Base-by-base conservation (phyloP, 1,140 invertebrate species). In the Chironomus striatipennis region DNA sequence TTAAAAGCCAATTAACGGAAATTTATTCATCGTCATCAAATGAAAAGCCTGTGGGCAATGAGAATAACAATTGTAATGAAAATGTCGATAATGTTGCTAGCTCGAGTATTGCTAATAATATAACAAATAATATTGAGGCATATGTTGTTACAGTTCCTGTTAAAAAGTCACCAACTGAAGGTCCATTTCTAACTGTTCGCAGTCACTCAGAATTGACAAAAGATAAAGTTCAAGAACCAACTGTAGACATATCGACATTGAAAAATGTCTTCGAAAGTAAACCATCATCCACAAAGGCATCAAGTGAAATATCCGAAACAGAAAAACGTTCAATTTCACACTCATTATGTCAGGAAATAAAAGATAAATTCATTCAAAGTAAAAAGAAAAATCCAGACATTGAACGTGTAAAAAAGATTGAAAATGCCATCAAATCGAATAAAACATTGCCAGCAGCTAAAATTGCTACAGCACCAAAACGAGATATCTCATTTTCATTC, bases 1-100 rank as follows among this genome's bases (percentile, higher is more conserved):
- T 95, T 43, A 93, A 93, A 80, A 88, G 87, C 78, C 93, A 94
- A 78, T 79, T 95, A 6, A 91, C 90, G 77, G 91, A 93, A 77
- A 94, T 95, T 65, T 95, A 94, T 76, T 89, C 90, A 42, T 89
- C 85, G 77, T 87, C 87, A 34, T 34, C 24, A 34, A 34, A 34
- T 34, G 24, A 34, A 34, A 34, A 34, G 24, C 24, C 24, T 5
- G 24, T 5, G 5, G 24, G 24, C 24, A 34, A 34, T 34, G 24
- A 34, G 2, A 34, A 34, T 34, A 5, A 34, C 1, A 34, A 34
- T 34, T n/a, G n/a, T 73, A 79, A 81, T 74, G 82, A 83, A 78
- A 70, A 70, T 20, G 9, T n/a, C 9, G 9, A 10, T 12, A n/a
- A 10, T 12, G n/a, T 12, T 7, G 7, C n/a, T 75, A 78, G 82